Evolutionary conservation across 2,888 invertebrate species (phyloP), one percentile per base, ranked within the genome.

Genomic region (Catocala sponsa): DNA sequence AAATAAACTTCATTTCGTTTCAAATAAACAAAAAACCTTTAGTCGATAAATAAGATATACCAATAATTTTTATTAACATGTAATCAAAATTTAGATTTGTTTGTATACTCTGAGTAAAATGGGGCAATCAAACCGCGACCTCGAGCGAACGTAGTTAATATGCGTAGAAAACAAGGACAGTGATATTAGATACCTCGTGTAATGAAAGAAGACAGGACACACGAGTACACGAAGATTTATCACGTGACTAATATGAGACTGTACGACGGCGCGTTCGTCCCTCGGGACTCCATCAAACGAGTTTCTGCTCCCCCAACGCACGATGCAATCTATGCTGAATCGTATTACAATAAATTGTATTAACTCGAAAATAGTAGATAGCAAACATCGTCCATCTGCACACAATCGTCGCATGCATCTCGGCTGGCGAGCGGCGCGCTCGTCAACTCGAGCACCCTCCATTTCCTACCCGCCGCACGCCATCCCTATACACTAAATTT

Each of bases 311-410:
- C 93, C 94, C 92, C 87, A 88, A 82, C 88, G 81, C 86, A 87
- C 91, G 92, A 92, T 92, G 93, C 94, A 94, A 94, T 94, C 94
- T 94, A 93, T 93, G 94, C 94, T 94, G 94, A 94, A 94, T 94
- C 94, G 91, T 92, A 94, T 94, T 94, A 94, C 94, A 93, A 94
- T 94, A 94, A 94, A 94, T 94, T 94, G 94, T 91, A 93, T 94
- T 94, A 94, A 92, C 92, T 94, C 91, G 93, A 92, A 93, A 93
- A 94, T 94, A 91, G 91, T 91, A 84, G 94, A 93, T 93, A 93
- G 92, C 92, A 93, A 94, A 94, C 93, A 92, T 87, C 85, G 93
- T 93, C 92, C 94, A 93, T 93, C 94, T 94, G 94, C 89, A 92
- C 91, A 91, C 90, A 89, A 91, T 91, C 89, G 91, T 84, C 82